Evolutionary conservation across 2,113 vertebrate genomes (phyloP).

Genomic region (Apteryx owenii): DNA sequence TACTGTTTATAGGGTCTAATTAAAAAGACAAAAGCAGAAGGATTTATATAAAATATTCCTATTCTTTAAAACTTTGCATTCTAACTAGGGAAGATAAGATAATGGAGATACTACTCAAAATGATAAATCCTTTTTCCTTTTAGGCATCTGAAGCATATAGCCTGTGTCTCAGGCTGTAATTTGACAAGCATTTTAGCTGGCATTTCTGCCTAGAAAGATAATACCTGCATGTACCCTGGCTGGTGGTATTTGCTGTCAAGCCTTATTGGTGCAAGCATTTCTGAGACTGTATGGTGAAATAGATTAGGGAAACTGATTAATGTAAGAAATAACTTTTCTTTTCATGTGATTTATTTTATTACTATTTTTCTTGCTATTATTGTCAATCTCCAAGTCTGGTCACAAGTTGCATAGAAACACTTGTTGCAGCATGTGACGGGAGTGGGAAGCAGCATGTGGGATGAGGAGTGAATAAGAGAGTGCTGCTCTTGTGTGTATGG

Average conservation of each 20-base stretch:
- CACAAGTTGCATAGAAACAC: background rate
- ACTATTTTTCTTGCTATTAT: background rate
- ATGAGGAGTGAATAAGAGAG: background rate
- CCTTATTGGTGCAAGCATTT: background rate
- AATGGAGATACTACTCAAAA: background rate
- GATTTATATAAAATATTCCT: background rate
- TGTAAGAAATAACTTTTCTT: background rate
- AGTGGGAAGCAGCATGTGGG: background rate
- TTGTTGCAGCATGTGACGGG: background rate
- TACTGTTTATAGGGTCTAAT: background rate
- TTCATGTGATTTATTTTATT: background rate
- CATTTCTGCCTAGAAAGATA: background rate
- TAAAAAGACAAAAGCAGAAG: background rate
- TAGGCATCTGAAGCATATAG: fast-evolving
- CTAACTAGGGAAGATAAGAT: background rate
- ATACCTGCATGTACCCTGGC: too few relatives aligned
- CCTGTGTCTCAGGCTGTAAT: background rate
- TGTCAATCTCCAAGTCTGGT: background rate
- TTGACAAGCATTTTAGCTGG: background rate
- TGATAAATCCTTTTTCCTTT: background rate
- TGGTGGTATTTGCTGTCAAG: background rate
- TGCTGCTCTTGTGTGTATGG: background rate
- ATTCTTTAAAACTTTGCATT: background rate
- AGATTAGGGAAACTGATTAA: background rate
- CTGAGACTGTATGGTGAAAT: background rate